Conservation (phyloP, 2,113 vertebrate species). For the Limanda limanda region DNA sequence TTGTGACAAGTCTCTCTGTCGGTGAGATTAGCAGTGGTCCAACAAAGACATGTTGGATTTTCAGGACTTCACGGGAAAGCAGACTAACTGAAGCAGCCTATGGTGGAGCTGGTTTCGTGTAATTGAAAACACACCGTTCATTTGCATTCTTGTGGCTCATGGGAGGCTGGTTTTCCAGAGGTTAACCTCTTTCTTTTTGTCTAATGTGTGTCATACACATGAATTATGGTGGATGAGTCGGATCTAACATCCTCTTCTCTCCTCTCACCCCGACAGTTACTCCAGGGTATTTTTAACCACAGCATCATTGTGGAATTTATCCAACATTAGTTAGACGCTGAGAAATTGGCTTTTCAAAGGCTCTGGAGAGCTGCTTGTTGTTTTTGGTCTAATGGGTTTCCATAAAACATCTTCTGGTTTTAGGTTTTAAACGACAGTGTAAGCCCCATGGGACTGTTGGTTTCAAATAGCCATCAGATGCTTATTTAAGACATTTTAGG, state of each 20-base stretch:
- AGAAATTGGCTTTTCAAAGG: slow-evolving; percentile 27
- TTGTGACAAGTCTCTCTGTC: slow-evolving; percentile 23
- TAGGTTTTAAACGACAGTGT: slow-evolving; percentile 33
- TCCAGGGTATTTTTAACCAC: slow-evolving; percentile 48
- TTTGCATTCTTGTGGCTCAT: slow-evolving; percentile 69
- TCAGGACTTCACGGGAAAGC: slow-evolving; percentile 43
- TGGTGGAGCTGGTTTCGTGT: slow-evolving; percentile 57
- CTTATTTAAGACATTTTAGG: background rate
- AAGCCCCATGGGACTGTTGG: slow-evolving; percentile 9
- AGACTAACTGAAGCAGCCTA: slow-evolving; percentile 67
- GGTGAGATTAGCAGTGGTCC: slow-evolving; percentile 36
- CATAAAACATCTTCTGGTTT: slow-evolving; percentile 54
- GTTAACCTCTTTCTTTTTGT: slow-evolving; percentile 58
- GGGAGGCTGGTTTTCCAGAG: slow-evolving; percentile 57
- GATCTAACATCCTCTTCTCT: slow-evolving; percentile 50
- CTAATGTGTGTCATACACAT: slow-evolving; percentile 46
- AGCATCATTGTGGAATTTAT: slow-evolving; percentile 33
- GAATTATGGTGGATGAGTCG: slow-evolving; percentile 39
- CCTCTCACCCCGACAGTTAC: slow-evolving; percentile 46
- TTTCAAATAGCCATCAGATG: slow-evolving; percentile 31
- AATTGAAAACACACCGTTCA: slow-evolving; percentile 75
- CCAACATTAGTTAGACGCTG: slow-evolving; percentile 40
- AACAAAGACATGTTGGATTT: slow-evolving; percentile 55
- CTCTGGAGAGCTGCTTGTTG: slow-evolving; percentile 25
- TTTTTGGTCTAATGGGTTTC: slow-evolving; percentile 32